Evolutionary conservation across 2,113 vertebrate species (phyloP), one percentile per base, ranked within the genome.

Genomic region (Eulacestoma nigropectus): DNA sequence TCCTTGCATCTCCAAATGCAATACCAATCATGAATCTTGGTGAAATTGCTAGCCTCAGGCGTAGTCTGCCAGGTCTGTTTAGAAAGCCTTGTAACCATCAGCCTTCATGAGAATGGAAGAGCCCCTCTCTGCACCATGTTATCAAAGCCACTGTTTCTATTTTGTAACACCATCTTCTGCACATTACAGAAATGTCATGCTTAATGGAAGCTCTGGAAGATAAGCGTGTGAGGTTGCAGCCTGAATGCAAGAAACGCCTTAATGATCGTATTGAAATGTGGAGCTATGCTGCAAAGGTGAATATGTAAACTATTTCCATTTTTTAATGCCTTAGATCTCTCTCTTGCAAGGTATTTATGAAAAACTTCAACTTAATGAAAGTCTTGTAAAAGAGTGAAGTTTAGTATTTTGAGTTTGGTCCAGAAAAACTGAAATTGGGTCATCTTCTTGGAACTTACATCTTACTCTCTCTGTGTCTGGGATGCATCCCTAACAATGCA

Each of bases 211-310:
- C 99, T 33, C 97, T 99, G 94, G 99, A 99, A 94, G 99, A 99
- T 93, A 99, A 99, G 68, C 98, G 99, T 4, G 99, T 99, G n/a
- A 98, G 99, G 64, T 96, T 99, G 86, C 99, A 99, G 94, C 99
- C 99, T 0, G 99, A 99, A 96, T 99, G 99, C 95, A 99, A 99
- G 97, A 99, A 99, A 95, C 99, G 99, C 81, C 98, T 99, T 70
- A 99, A 99, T 60, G 99, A 99, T 89, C 99, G 99, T 18, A 99
- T 99, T 29, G 99, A 99, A 57, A 99, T 99, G 99, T 99, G 99
- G 99, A 99, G 99, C 96, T 99, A 99, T 3, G 99, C 99, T 4
- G 99, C 99, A 13, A 99, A 99, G 99, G 99, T 99, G 96, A 95
- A 3, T 56, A 13, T n/a, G 37, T 11, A 16, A 50, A 70, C 4